Evolutionary conservation across 2,888 invertebrate species (phyloP), one percentile per base, ranked within the genome.

Genomic region (Chaetogeoica ovagalla): DNA sequence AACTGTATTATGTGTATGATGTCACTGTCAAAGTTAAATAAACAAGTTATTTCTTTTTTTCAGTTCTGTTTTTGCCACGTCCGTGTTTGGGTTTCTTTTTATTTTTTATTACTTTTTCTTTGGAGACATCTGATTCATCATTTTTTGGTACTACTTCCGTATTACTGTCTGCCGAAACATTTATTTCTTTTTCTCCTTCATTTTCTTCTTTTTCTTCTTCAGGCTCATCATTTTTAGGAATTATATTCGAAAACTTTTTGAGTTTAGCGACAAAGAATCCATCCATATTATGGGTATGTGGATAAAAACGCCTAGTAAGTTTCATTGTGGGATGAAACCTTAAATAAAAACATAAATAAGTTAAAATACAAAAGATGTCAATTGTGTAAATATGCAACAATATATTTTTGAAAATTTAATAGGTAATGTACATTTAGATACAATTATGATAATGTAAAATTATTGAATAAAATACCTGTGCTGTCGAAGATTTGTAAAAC

Each of bases 181-280:
- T 55, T 21, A 52, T 15, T 23, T 77, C 70, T 23, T n/a, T 15
- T 68, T 76, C 75, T 68, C 68, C 75, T 66, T 57, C 68, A 48
- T 69, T 68, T 15, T 76, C 39, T 68, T 76, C 75, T 66, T 66
- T 60, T 60, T 76, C 76, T 15, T 76, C 39, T 55, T 70, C 77
- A 17, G n/a, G 2, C 21, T 70, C 70, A 48, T 77, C 63, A 63
- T 55, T 70, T 81, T 81, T 86, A 6, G 88, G 88, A 88, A 90
- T 88, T 62, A 90, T 89, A 88, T 97, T 95, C 0, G 95, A 95
- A 86, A 97, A 93, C 86, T 99, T 99, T 87, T 97, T 96, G 19
- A 99, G 87, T 88, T 99, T 99, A 0, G 98, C 98, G 2, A 99
- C 97, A 88, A 93, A 99, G 87, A 99, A 99, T 6, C 99, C 99